Evolutionary conservation across 2,797 vertebrate species (phyloP).

Genomic region (Chrosomus eos): DNA sequence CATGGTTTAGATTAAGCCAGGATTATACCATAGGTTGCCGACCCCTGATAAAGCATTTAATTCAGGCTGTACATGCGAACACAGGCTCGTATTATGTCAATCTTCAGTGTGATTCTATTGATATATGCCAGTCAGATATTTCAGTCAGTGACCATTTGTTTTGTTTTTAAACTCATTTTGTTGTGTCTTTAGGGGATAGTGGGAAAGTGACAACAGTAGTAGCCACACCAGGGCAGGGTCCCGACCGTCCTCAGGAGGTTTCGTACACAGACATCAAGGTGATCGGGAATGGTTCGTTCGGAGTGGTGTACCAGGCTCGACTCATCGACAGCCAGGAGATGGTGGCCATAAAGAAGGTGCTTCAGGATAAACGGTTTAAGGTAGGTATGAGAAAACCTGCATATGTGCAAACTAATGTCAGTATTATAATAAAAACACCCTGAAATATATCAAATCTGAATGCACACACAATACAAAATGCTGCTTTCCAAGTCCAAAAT

Average conservation of each 20-base stretch:
- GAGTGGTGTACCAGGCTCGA: conserved; percentile 92
- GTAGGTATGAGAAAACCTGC: conserved; percentile 60
- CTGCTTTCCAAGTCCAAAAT: neutral
- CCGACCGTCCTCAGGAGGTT: conserved; percentile 91
- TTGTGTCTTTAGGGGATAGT: conserved; percentile 82
- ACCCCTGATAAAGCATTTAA: neutral
- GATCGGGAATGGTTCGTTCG: conserved; percentile 93
- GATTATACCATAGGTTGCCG: neutral
- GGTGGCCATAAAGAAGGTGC: conserved; percentile 94
- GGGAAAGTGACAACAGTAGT: conserved; percentile 93
- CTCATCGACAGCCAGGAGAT: conserved; percentile 91
- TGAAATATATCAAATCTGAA: neutral
- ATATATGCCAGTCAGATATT: neutral
- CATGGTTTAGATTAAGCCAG: no score
- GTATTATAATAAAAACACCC: neutral
- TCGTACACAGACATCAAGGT: conserved; percentile 96
- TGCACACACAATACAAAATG: neutral
- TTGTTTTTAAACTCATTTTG: neutral
- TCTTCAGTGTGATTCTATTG: neutral
- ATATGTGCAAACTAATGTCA: neutral
- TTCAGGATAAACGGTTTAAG: conserved; percentile 96
- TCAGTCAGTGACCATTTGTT: neutral
- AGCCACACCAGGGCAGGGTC: conserved; percentile 90
- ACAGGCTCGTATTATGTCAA: no score
- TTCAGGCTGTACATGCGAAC: neutral